Conservation (phyloP, 2,797 vertebrate genomes). For the Echiichthys vipera region DNA sequence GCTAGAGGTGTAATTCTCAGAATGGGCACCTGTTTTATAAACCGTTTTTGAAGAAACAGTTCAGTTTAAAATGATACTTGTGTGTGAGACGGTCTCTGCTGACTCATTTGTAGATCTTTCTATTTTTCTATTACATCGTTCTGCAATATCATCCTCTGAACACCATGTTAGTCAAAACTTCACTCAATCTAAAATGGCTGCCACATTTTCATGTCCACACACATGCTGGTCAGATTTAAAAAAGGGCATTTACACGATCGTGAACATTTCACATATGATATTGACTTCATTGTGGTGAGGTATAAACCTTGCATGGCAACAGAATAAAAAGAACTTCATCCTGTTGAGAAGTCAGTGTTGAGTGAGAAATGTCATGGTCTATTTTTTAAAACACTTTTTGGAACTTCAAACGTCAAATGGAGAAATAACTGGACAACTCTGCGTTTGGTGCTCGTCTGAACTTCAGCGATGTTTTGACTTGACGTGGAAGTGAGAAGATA, state of each 20-base stretch:
- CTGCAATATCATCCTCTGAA: too few relatives aligned
- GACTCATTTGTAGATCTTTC: too few relatives aligned
- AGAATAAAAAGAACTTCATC: not conserved
- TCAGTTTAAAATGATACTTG: not conserved
- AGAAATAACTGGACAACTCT: not conserved
- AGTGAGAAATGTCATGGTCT: not conserved
- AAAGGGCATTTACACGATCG: not conserved
- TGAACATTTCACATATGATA: not conserved
- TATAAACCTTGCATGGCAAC: not conserved
- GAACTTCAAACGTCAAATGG: not conserved
- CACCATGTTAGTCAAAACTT: not conserved
- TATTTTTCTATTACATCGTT: too few relatives aligned
- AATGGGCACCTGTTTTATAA: not conserved
- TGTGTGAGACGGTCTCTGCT: too few relatives aligned
- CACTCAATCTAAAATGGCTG: not conserved
- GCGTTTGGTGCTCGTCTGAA: constrained; percentile 21
- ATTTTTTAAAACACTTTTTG: not conserved
- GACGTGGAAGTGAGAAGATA: constrained; percentile 23
- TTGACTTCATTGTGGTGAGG: constrained; percentile 1
- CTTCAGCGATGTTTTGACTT: constrained; percentile 6
- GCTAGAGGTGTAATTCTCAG: not conserved
- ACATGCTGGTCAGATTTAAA: not conserved
- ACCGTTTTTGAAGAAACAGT: not conserved
- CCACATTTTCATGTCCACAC: not conserved
- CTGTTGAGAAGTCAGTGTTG: not conserved